Percentiles rank a stretch among this genome's conserved stretches.
phyloP scores from a whole-genome alignment of 2,888 invertebrate genomes.

The Gastracanthus pulcherrimus region DNA sequence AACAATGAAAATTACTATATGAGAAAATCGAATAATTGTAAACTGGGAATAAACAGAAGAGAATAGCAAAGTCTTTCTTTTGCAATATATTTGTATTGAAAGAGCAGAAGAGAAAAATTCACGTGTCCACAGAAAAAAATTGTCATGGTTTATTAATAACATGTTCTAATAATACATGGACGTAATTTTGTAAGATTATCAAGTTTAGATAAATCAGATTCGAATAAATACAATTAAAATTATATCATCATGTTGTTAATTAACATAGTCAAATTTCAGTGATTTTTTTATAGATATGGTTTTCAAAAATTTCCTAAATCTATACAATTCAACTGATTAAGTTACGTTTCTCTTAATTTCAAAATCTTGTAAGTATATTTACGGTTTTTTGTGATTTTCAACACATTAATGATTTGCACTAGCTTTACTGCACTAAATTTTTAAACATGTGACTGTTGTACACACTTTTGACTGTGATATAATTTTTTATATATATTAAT shows the following conservation, averaged over 20 bases:
- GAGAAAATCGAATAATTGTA: constrained; percentile 45
- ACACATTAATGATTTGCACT: background rate
- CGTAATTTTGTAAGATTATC: background rate
- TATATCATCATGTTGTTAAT: no score
- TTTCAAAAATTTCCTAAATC: no score
- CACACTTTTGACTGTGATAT: no score
- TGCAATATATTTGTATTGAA: constrained; percentile 26
- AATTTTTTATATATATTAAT: no score
- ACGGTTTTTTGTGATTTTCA: background rate
- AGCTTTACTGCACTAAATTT: background rate
- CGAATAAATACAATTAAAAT: background rate
- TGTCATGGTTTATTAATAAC: background rate
- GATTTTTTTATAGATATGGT: no score
- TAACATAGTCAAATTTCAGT: no score
- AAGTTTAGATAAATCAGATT: background rate
- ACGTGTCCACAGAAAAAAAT: background rate
- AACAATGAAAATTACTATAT: constrained; percentile 28
- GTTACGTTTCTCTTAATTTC: background rate
- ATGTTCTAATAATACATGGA: no score
- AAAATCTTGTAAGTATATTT: background rate
- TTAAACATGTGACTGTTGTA: background rate
- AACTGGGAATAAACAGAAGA: constrained; percentile 56
- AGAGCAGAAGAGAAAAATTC: constrained; percentile 53
- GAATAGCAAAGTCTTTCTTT: constrained; percentile 45
- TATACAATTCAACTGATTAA: background rate